Conservation (phyloP, 2,888 invertebrate species). For the Podabrus alpinus region DNA sequence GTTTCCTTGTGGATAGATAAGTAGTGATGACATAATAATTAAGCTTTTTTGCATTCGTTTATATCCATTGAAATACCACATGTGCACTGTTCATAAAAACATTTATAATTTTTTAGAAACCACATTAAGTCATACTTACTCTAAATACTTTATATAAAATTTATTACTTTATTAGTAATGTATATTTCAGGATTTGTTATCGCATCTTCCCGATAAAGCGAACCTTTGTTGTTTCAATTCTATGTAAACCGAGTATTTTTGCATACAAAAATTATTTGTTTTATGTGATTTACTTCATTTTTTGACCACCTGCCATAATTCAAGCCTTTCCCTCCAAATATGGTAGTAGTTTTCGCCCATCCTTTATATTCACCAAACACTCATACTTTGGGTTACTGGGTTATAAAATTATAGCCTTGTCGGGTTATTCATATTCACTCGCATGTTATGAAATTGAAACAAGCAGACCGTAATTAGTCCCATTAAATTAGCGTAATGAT, state of each 20-base stretch:
- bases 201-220: background rate
- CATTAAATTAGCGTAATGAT: background rate
- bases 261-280: background rate
- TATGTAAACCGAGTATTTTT: background rate
- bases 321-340: constrained; percentile 35
- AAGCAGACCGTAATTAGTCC: background rate
- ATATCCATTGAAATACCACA: constrained; percentile 23
- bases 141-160: background rate
- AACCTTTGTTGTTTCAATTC: background rate
- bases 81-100: background rate
- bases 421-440: constrained; percentile 14
- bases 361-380: background rate
- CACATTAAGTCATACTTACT: background rate
- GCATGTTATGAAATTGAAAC: background rate
- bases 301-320: constrained; percentile 1
- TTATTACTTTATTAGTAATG: background rate
- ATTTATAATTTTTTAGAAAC: background rate
- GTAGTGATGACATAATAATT: constrained; percentile 29
- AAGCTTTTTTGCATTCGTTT: constrained; percentile 26
- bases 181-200: background rate
- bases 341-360: constrained; percentile 27
- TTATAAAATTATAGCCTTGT: constrained; percentile 15
- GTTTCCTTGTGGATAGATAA: constrained; percentile 14
- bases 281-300: background rate
- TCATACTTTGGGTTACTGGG: constrained; percentile 18